Evolutionary conservation across 2,113 vertebrate species (phyloP).

Genomic region (Australoheros scitulus): DNA sequence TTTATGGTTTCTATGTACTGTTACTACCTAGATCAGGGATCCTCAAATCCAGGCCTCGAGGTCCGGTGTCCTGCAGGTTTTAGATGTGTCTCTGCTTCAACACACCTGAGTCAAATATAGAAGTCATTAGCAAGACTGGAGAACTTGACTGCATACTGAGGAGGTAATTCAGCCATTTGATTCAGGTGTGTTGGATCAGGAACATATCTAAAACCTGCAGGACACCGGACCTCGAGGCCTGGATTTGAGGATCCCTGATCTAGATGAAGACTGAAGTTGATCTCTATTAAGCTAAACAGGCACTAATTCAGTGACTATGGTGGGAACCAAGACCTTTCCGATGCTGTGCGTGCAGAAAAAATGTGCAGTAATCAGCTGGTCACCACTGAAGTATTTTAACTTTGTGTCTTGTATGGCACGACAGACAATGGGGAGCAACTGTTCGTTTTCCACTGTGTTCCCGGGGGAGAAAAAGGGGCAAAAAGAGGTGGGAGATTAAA

Average conservation of each 20-base stretch:
- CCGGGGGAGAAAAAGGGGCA: neutral
- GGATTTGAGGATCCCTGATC: no score
- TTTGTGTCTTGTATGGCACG: neutral
- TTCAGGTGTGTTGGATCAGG: no score
- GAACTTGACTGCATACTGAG: no score
- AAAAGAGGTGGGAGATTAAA: slow-evolving; percentile 15
- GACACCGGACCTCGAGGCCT: no score
- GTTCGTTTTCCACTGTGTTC: slow-evolving; percentile 42
- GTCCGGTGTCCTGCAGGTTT: no score
- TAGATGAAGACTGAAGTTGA: neutral
- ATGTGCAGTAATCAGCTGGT: slow-evolving; percentile 20
- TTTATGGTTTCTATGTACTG: neutral
- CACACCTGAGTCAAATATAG: no score
- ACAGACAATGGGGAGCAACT: slow-evolving; percentile 38
- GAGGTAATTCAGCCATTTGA: no score
- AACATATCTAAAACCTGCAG: no score
- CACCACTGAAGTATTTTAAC: slow-evolving; percentile 17
- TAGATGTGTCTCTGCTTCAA: no score
- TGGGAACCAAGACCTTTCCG: neutral
- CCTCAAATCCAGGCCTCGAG: no score
- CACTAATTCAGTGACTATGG: neutral
- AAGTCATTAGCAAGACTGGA: no score
- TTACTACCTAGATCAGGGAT: neutral
- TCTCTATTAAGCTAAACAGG: neutral
- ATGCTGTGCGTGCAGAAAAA: neutral